Base-by-base conservation (phyloP, 2,113 vertebrate genomes). In the Patagioenas fasciata region DNA sequence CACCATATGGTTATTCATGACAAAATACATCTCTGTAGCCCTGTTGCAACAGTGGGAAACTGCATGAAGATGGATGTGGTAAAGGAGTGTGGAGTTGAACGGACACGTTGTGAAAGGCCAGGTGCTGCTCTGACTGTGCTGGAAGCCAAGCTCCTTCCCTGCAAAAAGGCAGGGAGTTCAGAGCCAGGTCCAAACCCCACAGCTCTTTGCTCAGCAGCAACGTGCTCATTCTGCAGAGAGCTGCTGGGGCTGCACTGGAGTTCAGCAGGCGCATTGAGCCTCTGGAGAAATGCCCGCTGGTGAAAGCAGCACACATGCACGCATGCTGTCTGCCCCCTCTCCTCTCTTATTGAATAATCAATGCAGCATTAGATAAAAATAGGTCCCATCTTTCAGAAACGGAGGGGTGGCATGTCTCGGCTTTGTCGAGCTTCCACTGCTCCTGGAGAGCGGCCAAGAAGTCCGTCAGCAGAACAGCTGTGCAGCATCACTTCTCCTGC, bases 331-430 rank as follows among this genome's bases (percentile, higher is more conserved):
- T 77, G 51, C 79, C 74, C 47, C 1, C 71, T 78, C 78, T 29
- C 48, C 74, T 91, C 88, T 53, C 91, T 60, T 13, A 86, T 8
- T 78, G 93, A 96, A 96, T 87, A 97, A 96, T 96, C 95, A 90
- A 74, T 95, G 89, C 88, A 91, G 74, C 82, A 93, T 81, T 64
- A 82, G 93, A 91, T 67, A 94, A 95, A 97, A 97, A 97, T 94
- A 96, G 93, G 69, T 56, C 67, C 85, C 51, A 67, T 83, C 81
- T 90, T 96, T 94, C 88, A 83, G 80, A 53, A 95, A 31, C 5
- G 3, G 75, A 78, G 53, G 44, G 79, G 85, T 13, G n/a, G 85
- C 85, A 31, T 36, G 72, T 70, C 95, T 96, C 3, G 0, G 80
- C 72, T 94, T 56, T 80, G 80, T 51, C 0, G 1, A 85, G 81